These are phyloP conservation scores for Napeogenes sylphis DNA, from an alignment of 2,888 invertebrate species.

Conservation along the genomic window DNA sequence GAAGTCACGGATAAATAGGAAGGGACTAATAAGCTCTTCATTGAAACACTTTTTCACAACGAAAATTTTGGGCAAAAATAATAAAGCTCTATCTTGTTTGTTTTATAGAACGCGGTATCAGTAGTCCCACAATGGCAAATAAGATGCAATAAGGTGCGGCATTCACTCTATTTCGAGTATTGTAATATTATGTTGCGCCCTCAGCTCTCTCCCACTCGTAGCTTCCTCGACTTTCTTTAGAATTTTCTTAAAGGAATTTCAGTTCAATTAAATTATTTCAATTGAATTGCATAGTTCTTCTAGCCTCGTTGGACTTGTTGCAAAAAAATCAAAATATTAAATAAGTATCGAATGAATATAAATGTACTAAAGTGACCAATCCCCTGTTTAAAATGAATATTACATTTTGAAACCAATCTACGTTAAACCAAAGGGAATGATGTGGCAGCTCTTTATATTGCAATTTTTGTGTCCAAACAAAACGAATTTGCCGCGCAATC, in stretches of 20 bases:
- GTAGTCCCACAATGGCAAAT: constrained; percentile 53
- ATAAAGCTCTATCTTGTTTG: constrained; percentile 3
- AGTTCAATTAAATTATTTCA: constrained; percentile 63
- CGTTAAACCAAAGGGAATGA: constrained; percentile 77
- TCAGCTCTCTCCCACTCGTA: constrained; percentile 52
- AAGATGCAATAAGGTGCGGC: constrained; percentile 47
- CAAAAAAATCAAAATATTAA: constrained; percentile 50
- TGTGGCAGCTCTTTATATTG: constrained; percentile 78
- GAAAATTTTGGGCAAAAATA: constrained; percentile 9
- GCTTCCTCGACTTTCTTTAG: constrained; percentile 60
- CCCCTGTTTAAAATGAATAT: constrained; percentile 73
- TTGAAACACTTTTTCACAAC: constrained; percentile 13
- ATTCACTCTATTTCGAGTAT: constrained; percentile 51
- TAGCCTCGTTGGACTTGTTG: constrained; percentile 48
- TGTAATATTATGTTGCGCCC: constrained; percentile 60
- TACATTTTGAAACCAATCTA: constrained; percentile 76
- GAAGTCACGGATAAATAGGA: constrained; percentile 18
- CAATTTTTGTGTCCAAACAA: constrained; percentile 78
- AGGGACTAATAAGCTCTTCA: constrained; percentile 21
- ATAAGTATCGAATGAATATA: constrained; percentile 62
- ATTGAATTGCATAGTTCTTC: constrained; percentile 58
- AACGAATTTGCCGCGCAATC: constrained; percentile 78
- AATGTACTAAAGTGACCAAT: constrained; percentile 69
- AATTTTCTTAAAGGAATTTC: constrained; percentile 60
- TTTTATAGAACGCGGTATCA: constrained; percentile 41